Evolutionary conservation across 2,113 vertebrate genomes (phyloP).

Genomic region (Atherinomorus stipes): DNA sequence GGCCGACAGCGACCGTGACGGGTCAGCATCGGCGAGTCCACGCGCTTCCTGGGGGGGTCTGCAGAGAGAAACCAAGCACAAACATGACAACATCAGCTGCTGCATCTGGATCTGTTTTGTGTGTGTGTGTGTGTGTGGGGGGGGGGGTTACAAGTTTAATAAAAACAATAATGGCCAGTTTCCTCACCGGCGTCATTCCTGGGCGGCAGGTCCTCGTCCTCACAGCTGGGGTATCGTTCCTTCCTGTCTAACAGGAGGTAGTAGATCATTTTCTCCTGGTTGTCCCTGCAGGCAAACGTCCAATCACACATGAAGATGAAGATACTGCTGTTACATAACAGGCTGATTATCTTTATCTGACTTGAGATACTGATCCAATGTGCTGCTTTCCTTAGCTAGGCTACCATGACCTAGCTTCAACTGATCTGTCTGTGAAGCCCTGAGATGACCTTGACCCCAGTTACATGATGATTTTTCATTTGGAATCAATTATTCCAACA

Average conservation of each 20-base stretch:
- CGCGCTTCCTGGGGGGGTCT: conserved; percentile 91
- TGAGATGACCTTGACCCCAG: no score
- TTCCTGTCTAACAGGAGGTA: conserved; percentile 93
- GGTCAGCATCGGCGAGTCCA: conserved; percentile 94
- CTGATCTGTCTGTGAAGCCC: no score
- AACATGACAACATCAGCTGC: background rate
- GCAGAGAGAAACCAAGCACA: background rate
- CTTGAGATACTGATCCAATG: no score
- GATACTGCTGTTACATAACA: background rate
- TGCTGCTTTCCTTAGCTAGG: no score
- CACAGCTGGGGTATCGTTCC: conserved; percentile 93
- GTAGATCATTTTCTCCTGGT: conserved; percentile 96
- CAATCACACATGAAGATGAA: background rate
- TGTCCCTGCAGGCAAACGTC: conserved; percentile 81
- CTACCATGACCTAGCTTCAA: no score
- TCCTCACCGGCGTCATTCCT: conserved; percentile 88
- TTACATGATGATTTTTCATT: no score
- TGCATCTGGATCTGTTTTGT: background rate
- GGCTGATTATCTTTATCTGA: no score
- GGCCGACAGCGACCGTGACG: conserved; percentile 92
- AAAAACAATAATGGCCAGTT: background rate
- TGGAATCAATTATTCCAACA: no score
- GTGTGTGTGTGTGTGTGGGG: no score
- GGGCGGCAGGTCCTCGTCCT: conserved; percentile 91
- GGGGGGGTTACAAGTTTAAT: background rate